Conservation (phyloP, 2,113 vertebrate species). For the Sinocyclocheilus grahami region DNA sequence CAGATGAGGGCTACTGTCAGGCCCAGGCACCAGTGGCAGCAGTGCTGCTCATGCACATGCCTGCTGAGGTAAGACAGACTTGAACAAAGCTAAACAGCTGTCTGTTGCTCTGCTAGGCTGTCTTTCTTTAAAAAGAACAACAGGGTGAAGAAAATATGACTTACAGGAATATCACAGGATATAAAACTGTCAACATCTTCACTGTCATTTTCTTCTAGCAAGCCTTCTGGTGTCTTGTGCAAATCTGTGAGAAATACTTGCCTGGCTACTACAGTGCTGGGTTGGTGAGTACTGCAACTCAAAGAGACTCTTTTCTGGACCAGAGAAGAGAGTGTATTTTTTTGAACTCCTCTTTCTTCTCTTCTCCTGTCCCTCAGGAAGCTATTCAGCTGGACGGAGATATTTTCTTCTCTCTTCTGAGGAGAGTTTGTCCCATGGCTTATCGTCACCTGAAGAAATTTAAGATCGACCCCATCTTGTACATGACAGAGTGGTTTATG, state of each 20-base stretch:
- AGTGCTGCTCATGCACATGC: conserved; percentile 93
- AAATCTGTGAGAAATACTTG: conserved; percentile 91
- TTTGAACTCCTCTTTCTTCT: background rate
- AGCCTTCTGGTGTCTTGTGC: conserved; percentile 94
- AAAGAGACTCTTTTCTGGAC: background rate
- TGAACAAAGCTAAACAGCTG: background rate
- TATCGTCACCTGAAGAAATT: conserved; percentile 89
- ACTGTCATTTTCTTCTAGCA: conserved; percentile 74
- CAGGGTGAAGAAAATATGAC: background rate
- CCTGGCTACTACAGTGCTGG: conserved; percentile 93
- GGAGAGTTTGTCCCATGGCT: conserved; percentile 84
- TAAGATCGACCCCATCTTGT: conserved; percentile 90
- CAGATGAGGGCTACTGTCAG: too few species aligned
- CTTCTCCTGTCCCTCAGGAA: conserved; percentile 71
- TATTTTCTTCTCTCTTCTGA: conserved; percentile 87
- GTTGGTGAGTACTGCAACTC: conserved; percentile 77
- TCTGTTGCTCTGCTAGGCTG: background rate
- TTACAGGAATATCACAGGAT: background rate
- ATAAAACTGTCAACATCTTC: background rate
- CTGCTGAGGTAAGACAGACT: conserved; percentile 82
- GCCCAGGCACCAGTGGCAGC: conserved; percentile 68
- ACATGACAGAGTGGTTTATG: conserved; percentile 97
- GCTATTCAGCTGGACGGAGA: conserved; percentile 92
- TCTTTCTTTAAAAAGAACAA: background rate
- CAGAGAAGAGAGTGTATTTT: background rate